phyloP scores from a whole-genome alignment of 2,797 vertebrate species.

The Eremophila alpestris region DNA sequence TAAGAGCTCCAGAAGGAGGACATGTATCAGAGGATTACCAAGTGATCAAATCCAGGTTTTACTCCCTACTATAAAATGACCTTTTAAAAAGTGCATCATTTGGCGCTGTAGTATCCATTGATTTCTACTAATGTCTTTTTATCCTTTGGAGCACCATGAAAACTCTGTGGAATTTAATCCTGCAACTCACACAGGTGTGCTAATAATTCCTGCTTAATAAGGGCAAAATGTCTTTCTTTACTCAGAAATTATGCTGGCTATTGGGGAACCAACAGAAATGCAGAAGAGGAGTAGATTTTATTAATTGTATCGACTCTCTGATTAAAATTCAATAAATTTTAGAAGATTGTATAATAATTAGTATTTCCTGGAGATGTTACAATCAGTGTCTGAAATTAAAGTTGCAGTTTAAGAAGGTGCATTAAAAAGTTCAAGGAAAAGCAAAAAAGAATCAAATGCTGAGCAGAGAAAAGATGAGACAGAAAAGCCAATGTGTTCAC shows the following conservation, averaged over 20 bases:
- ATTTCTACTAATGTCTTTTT: slow-evolving; percentile 33
- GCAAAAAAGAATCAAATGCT: background rate
- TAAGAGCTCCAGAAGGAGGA: background rate
- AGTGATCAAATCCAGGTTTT: background rate
- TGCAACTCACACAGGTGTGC: background rate
- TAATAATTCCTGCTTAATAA: slow-evolving; percentile 3
- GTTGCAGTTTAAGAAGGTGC: background rate
- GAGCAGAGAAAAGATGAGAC: background rate
- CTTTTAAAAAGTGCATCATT: background rate
- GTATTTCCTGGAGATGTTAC: background rate
- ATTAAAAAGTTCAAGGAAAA: background rate
- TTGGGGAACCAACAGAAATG: background rate
- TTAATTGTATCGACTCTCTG: background rate
- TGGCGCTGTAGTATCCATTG: background rate
- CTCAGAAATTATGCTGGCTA: background rate
- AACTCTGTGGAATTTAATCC: slow-evolving; percentile 2
- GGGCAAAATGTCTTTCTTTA: background rate
- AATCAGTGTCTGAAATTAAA: background rate
- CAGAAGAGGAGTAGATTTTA: background rate
- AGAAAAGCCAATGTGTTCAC: background rate
- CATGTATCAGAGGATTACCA: background rate
- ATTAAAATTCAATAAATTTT: background rate
- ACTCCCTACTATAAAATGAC: background rate
- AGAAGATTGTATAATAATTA: background rate
- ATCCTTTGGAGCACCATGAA: background rate